Conservation (phyloP, 2,888 invertebrate genomes). For the Eupelmus urozonus region DNA sequence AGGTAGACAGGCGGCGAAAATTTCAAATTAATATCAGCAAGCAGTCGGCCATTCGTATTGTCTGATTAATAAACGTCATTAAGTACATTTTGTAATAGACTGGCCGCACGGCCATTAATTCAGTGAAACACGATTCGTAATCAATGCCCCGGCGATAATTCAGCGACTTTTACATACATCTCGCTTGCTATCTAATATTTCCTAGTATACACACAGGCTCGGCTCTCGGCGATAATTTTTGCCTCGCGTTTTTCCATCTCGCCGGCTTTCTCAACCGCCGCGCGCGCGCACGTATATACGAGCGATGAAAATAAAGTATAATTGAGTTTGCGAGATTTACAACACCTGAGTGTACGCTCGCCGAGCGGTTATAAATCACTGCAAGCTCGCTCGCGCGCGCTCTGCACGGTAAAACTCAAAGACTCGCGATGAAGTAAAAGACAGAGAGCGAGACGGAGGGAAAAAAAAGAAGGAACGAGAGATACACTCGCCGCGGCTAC, state of each 20-base stretch:
- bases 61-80: slow-evolving; percentile 42
- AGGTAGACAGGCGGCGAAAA: not conserved
- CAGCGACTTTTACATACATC: not conserved
- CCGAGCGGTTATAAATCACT: slow-evolving; percentile 41
- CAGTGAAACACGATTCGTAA: not conserved
- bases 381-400: not conserved
- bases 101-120: slow-evolving; percentile 3
- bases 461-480: not conserved
- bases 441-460: slow-evolving; percentile 10
- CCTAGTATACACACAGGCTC: not conserved
- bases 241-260: slow-evolving; percentile 18
- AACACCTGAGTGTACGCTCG: slow-evolving; percentile 36
- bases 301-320: slow-evolving; percentile 56
- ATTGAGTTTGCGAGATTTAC: slow-evolving; percentile 60
- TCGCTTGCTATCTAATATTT: not conserved
- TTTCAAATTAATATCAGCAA: slow-evolving; percentile 28
- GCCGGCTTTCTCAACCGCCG: not conserved
- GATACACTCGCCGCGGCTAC: too few relatives aligned
- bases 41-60: not conserved
- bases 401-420: slow-evolving; percentile 42
- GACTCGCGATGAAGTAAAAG: slow-evolving; percentile 11
- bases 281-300: not conserved
- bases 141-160: slow-evolving; percentile 13
- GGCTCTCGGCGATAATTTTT: slow-evolving; percentile 34
- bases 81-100: slow-evolving; percentile 1